Percentiles rank a stretch among this genome's conserved stretches.
These are phyloP conservation scores for Puffinus mauretanicus DNA, from an alignment of 2,113 vertebrate genomes.

Conservation along the genomic window DNA sequence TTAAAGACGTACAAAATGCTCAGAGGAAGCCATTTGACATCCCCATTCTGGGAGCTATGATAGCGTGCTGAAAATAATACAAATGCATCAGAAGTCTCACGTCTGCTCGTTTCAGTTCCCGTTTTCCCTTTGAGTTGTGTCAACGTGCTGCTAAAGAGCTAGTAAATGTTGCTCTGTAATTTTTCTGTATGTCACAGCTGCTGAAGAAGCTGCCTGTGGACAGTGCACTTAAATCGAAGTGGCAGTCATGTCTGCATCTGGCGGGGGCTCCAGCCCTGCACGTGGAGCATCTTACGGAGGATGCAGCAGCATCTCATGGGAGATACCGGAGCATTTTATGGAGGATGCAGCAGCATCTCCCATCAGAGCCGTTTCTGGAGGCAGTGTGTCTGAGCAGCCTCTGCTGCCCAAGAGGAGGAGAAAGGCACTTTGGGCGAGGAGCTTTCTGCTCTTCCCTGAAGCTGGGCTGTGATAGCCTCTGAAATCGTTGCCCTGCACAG, in stretches of 20 bases:
- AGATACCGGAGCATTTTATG: not conserved
- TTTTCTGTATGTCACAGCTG: not conserved
- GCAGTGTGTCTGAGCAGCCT: not conserved
- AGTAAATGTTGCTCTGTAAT: not conserved
- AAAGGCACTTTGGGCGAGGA: not conserved
- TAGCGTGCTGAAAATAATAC: not conserved
- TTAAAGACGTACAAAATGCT: not conserved
- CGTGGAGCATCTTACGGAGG: fast-evolving
- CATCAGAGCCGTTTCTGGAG: not conserved
- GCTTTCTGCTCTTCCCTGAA: not conserved
- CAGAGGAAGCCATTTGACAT: constrained; percentile 7
- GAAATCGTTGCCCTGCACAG: fast-evolving
- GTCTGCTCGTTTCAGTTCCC: not conserved
- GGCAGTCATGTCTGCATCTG: fast-evolving
- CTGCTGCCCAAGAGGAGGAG: not conserved
- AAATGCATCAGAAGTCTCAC: not conserved
- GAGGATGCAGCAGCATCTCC: not conserved
- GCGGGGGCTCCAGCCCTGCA: not conserved
- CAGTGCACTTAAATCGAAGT: not conserved
- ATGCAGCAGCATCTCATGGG: not conserved
- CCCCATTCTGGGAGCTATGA: not conserved
- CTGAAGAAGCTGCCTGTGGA: not conserved
- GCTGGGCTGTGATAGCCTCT: not conserved
- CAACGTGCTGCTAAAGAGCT: not conserved
- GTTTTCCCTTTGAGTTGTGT: not conserved